These are phyloP conservation scores for Epizoanthus illoricatus DNA, from an alignment of 92 coral and sea anemone genomes.

Conservation along the genomic window DNA sequence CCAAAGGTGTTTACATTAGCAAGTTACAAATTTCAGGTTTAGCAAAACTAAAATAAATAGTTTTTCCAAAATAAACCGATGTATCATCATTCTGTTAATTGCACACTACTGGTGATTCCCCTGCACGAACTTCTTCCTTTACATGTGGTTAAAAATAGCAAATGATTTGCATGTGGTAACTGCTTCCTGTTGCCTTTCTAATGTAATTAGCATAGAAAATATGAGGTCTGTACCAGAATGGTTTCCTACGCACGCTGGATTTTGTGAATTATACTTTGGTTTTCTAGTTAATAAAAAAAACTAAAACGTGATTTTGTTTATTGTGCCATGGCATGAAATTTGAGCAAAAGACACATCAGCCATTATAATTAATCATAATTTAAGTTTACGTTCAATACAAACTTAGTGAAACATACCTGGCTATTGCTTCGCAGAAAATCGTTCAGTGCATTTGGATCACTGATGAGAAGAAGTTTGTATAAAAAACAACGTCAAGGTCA, in stretches of 20 bases:
- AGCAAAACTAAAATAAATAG: too few relatives aligned
- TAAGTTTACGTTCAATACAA: too few relatives aligned
- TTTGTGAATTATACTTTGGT: background rate
- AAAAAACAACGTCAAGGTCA: constrained; percentile 13
- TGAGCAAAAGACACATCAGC: background rate
- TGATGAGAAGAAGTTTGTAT: constrained; percentile 12
- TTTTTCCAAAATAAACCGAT: too few relatives aligned
- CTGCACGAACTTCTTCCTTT: background rate
- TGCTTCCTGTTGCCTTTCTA: background rate
- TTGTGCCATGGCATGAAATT: background rate
- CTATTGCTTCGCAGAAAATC: constrained; percentile 87
- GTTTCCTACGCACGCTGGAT: background rate
- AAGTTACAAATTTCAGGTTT: too few relatives aligned
- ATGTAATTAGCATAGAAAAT: background rate
- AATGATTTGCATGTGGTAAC: background rate
- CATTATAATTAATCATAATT: too few relatives aligned
- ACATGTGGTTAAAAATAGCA: constrained; percentile 8
- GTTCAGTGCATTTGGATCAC: constrained; percentile 94
- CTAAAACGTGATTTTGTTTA: background rate
- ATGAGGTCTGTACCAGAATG: background rate
- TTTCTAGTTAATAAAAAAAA: background rate
- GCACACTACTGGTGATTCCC: background rate
- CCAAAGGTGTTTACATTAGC: too few relatives aligned
- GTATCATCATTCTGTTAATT: background rate
- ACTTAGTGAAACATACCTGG: constrained; percentile 58